Percentiles rank a stretch among this genome's conserved stretches.
phyloP scores from a whole-genome alignment of 2,113 vertebrate species.

The Galemys pyrenaicus region DNA sequence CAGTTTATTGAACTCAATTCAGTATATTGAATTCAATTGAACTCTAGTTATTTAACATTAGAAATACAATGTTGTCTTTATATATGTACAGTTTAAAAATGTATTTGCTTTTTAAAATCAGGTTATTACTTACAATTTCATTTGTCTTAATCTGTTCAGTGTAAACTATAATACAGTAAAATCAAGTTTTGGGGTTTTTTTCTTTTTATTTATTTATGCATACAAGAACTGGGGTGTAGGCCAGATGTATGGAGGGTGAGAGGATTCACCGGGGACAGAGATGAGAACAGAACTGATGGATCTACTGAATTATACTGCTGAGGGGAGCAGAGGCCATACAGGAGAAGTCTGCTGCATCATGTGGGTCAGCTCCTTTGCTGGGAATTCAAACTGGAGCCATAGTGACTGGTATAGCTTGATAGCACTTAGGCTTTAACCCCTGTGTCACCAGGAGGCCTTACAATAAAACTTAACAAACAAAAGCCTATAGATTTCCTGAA shows the following conservation, averaged over 20 bases:
- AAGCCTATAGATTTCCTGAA: background rate
- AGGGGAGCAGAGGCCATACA: too few relatives aligned
- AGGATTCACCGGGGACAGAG: too few relatives aligned
- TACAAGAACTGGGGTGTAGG: too few relatives aligned
- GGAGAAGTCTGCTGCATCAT: too few relatives aligned
- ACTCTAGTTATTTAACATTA: background rate
- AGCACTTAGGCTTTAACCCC: too few relatives aligned
- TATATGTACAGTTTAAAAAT: background rate
- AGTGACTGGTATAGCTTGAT: too few relatives aligned
- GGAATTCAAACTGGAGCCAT: too few relatives aligned
- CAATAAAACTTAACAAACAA: background rate
- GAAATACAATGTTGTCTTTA: background rate
- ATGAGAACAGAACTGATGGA: too few relatives aligned
- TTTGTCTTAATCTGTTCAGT: background rate
- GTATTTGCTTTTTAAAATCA: background rate
- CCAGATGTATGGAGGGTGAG: too few relatives aligned
- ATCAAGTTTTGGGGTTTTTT: background rate
- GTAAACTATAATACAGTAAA: background rate
- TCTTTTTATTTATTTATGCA: too few relatives aligned
- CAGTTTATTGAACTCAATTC: background rate
- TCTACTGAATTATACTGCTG: too few relatives aligned
- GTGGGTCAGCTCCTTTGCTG: background rate
- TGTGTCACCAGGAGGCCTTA: background rate
- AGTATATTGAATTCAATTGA: background rate
- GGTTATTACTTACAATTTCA: background rate